phyloP scores from a whole-genome alignment of 2,797 vertebrate genomes.

The Gadopsis bispinosus region DNA sequence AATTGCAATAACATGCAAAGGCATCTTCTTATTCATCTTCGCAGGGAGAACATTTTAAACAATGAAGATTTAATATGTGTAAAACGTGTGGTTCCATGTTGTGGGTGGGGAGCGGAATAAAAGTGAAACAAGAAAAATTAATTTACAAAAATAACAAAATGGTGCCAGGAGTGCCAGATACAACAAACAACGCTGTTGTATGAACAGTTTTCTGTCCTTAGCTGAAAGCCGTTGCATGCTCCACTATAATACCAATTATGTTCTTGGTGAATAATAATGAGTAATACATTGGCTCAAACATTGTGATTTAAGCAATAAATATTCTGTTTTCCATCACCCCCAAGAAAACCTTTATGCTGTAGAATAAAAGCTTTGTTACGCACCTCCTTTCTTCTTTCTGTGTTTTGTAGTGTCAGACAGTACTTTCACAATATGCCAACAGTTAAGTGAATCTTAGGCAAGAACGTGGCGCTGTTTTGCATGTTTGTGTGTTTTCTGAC shows the following conservation, averaged over 20 bases:
- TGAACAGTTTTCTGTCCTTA: neutral
- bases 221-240: neutral
- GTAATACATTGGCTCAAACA: slow-evolving; percentile 9
- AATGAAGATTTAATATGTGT: too few species aligned
- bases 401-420: neutral
- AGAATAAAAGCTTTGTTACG: neutral
- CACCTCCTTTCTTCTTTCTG: neutral
- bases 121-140: too few species aligned
- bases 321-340: neutral
- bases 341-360: neutral
- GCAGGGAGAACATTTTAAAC: too few species aligned
- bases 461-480: neutral
- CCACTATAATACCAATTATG: neutral
- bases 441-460: slow-evolving; percentile 10
- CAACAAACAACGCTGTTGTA: neutral
- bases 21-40: too few species aligned
- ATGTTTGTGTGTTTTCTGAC: neutral
- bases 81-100: too few species aligned
- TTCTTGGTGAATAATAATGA: slow-evolving; percentile 6
- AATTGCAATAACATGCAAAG: neutral
- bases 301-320: neutral
- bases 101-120: too few species aligned
- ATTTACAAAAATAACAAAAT: too few species aligned
- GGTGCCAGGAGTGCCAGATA: too few species aligned
- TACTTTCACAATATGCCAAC: neutral